phyloP scores from a whole-genome alignment of 1,140 invertebrate genomes.

The Onthophagus taurus region DNA sequence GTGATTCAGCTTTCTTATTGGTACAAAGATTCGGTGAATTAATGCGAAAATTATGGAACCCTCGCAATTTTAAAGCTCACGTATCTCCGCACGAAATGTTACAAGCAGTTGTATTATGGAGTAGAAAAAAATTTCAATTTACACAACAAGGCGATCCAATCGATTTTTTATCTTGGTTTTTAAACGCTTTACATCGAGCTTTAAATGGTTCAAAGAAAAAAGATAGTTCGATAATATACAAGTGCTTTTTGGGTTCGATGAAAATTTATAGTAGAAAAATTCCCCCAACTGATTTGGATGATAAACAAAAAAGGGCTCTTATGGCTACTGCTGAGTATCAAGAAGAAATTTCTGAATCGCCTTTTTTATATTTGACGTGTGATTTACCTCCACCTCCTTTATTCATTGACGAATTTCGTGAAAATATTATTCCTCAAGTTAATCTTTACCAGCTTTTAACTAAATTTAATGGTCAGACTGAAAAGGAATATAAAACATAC shows the following conservation, averaged over 20 bases:
- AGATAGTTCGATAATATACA: slow-evolving; percentile 86
- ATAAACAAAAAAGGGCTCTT: slow-evolving; percentile 73
- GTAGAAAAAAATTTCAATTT: slow-evolving; percentile 96
- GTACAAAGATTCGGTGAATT: slow-evolving; percentile 96
- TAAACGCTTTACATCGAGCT: slow-evolving; percentile 87
- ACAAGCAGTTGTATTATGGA: slow-evolving; percentile 97
- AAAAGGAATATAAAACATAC: slow-evolving; percentile 99
- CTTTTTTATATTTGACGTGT: slow-evolving; percentile 92
- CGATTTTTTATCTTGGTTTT: slow-evolving; percentile 93
- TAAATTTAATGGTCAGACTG: slow-evolving; percentile 92
- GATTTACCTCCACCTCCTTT: slow-evolving; percentile 93
- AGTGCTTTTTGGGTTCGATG: slow-evolving; percentile 94
- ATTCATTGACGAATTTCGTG: slow-evolving; percentile 93
- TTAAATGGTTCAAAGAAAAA: slow-evolving; percentile 79
- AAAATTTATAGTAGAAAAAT: slow-evolving; percentile 90
- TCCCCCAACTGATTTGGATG: slow-evolving; percentile 85
- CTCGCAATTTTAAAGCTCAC: slow-evolving; percentile 97
- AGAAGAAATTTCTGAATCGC: slow-evolving; percentile 78
- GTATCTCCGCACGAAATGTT: slow-evolving; percentile 99
- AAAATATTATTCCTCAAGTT: slow-evolving; percentile 98
- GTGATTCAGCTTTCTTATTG: slow-evolving; percentile 82
- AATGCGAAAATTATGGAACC: slow-evolving; percentile 98
- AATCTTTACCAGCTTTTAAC: slow-evolving; percentile 86
- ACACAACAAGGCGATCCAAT: slow-evolving; percentile 97
- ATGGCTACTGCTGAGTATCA: slow-evolving; percentile 78